These are phyloP conservation scores for Pyrgus malvae DNA, from an alignment of 2,888 invertebrate species.

Conservation along the genomic window DNA sequence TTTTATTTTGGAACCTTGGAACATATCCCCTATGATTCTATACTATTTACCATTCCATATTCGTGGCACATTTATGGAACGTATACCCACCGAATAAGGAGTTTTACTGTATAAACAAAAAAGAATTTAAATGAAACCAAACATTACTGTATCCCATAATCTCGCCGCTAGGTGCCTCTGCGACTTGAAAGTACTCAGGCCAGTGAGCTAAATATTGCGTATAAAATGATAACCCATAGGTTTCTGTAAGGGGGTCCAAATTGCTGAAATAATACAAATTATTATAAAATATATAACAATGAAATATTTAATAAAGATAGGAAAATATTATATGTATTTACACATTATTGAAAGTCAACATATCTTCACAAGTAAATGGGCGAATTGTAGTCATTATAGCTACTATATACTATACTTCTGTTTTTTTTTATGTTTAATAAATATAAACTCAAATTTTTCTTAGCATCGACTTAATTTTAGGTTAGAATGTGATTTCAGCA, in stretches of 20 bases:
- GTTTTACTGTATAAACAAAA: neutral
- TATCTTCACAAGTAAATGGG: conserved; percentile 96
- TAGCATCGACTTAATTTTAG: too few relatives aligned
- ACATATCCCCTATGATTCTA: too few relatives aligned
- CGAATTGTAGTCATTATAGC: conserved; percentile 95
- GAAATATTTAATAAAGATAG: too few relatives aligned
- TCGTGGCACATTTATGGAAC: too few relatives aligned
- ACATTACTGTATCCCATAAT: conserved; percentile 98
- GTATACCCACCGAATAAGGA: too few relatives aligned
- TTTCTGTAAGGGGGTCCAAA: conserved; percentile 98
- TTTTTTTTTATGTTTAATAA: neutral
- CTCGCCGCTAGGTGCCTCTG: conserved; percentile 96
- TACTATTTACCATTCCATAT: too few relatives aligned
- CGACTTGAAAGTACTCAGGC: conserved; percentile 99
- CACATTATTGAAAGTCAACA: conserved; percentile 98
- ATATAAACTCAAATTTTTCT: too few relatives aligned
- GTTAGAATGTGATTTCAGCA: too few relatives aligned
- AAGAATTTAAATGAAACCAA: neutral
- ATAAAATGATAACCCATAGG: conserved; percentile 97
- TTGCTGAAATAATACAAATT: conserved; percentile 84
- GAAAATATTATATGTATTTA: conserved; percentile 70
- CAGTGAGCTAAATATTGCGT: conserved; percentile 98
- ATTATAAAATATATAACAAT: neutral
- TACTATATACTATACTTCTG: neutral
- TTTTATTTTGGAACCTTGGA: too few relatives aligned